Percentiles rank a stretch among this genome's conserved stretches.
phyloP scores from a whole-genome alignment of 2,113 vertebrate genomes.

The Paratilapia polleni region DNA sequence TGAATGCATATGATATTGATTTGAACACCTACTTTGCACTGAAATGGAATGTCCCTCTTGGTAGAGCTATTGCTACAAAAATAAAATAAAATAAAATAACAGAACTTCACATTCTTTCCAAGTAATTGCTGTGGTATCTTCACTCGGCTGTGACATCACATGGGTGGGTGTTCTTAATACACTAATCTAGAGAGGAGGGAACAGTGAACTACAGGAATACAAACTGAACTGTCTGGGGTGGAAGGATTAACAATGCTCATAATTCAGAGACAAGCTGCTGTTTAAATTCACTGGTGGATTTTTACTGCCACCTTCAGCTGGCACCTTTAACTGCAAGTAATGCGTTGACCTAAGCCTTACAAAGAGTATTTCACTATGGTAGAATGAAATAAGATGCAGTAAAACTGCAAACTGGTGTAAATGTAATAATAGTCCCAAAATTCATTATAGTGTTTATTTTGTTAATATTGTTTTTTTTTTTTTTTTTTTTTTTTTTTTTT shows the following conservation, averaged over 20 bases:
- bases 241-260: constrained; percentile 22
- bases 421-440: neutral
- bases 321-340: constrained; percentile 5
- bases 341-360: neutral
- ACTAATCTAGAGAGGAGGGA: neutral
- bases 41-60: constrained; percentile 8
- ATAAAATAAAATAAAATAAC: neutral
- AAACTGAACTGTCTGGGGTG: constrained; percentile 15
- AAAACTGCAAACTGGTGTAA: neutral
- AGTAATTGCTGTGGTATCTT: constrained; percentile 6
- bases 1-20: constrained; percentile 25
- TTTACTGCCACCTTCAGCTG: constrained; percentile 65
- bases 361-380: neutral
- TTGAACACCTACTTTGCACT: neutral
- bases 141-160: neutral
- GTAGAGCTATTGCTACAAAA: neutral
- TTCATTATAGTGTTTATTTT: neutral
- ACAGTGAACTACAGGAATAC: constrained; percentile 33
- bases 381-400: neutral
- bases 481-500: neutral
- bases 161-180: constrained; percentile 16
- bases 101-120: constrained; percentile 5
- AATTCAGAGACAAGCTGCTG: neutral
- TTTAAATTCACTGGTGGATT: constrained; percentile 48
- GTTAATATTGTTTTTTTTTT: neutral